Evolutionary conservation across 2,797 vertebrate species (phyloP), one percentile per base, ranked within the genome.

Genomic region (Aeoliscus strigatus): DNA sequence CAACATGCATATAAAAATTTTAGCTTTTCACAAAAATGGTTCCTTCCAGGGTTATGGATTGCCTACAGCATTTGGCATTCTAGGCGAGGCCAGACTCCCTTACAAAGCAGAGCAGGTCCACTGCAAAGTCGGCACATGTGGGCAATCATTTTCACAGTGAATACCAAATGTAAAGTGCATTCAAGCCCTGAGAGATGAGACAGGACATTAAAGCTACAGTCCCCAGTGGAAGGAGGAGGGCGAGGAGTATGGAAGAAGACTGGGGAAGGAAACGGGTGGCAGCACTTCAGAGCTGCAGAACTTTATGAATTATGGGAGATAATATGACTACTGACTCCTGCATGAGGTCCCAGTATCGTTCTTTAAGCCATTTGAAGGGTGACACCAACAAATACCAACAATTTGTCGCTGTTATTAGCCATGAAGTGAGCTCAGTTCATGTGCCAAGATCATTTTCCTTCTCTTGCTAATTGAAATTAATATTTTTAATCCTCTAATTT

Each of bases 181-280:
- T 43, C 28, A 13, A 51, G 57, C 27, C 70, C 70, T 54, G 51
- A 50, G 74, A 74, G 65, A 80, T 38, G 72, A 73, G 68, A 65
- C 52, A 18, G 59, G 66, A 68, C 72, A 77, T 78, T 76, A 79
- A 79, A 80, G 69, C 60, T 43, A 25, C 29, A 38, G 47, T 74
- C 65, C 52, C 51, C 2, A 1, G 56, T 71, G 67, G 55, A 45
- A 30, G 35, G 28, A 62, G 47, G 30, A 44, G 47, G 66, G 51
- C 1, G 51, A 71, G 50, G 59, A 48, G 3, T 38, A 46, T 1
- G 5, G 5, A 45, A 23, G 23, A 49, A 18, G 51, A 70, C n/a
- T n/a, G n/a, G n/a, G n/a, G n/a, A n/a, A n/a, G n/a, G n/a, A 70
- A 79, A 70, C 76, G 80, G 76, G 76, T 79, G 79, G 59, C 45